Conservation (phyloP, 1,140 invertebrate species). For the Nasonia longicornis region DNA sequence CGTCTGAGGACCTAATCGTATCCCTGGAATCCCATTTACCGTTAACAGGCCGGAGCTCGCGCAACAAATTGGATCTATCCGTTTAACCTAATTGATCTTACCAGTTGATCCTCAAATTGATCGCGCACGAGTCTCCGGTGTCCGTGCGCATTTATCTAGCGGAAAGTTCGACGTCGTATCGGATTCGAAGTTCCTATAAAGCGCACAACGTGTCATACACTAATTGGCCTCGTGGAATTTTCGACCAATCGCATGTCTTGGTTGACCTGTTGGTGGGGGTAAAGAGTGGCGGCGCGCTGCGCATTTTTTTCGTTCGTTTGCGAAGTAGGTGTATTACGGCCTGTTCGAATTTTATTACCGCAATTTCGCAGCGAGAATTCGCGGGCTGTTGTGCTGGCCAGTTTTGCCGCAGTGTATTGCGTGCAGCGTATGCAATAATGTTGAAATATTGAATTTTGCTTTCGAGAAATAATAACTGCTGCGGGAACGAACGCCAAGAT, state of each 20-base stretch:
- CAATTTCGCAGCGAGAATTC: not conserved
- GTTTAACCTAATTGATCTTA: conserved; percentile 31
- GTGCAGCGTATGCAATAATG: not conserved
- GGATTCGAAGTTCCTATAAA: not conserved
- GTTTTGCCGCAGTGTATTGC: not conserved
- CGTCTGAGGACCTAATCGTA: not conserved
- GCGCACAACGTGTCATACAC: not conserved
- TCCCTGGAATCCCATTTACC: not conserved
- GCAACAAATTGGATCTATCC: conserved; percentile 5
- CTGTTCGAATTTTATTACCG: not conserved
- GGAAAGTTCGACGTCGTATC: not conserved
- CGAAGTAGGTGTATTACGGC: not conserved
- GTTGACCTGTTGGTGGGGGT: not conserved
- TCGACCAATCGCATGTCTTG: not conserved
- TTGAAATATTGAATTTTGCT: not conserved
- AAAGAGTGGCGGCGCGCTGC: too few relatives aligned
- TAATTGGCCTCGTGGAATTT: not conserved
- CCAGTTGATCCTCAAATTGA: conserved; percentile 21
- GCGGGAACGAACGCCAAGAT: not conserved
- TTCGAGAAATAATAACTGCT: not conserved
- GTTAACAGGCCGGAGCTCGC: not conserved
- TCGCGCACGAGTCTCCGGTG: not conserved
- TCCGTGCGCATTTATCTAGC: conserved; percentile 1
- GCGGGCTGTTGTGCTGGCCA: not conserved
- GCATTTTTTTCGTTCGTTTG: not conserved